Base-by-base conservation (phyloP, 2,888 invertebrate species). In the Caenorhabditis angaria region DNA sequence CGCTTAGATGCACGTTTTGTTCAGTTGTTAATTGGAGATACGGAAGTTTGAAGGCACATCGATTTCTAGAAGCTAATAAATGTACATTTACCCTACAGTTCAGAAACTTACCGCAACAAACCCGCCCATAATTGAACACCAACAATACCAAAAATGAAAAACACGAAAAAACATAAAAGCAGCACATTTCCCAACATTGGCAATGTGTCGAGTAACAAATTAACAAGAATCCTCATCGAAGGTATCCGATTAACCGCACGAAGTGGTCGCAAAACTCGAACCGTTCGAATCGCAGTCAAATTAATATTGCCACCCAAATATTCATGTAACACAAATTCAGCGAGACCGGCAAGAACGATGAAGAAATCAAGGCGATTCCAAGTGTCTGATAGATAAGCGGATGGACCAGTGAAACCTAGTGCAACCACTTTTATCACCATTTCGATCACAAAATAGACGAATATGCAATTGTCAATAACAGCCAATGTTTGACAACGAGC, bases 91-190 rank as follows among this genome's bases (percentile, higher is more conserved):
- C 4, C 20, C 18, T 65, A 14, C 29, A 18, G 3, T 29, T 24
- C 51, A 10, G 53, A 94, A 91, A 97, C 92, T 89, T 97, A 96
- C 80, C 97, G 91, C 63, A 99, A 91, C 75, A 97, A 94, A 57
- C 99, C 99, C 89, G 97, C 94, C 99, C 99, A 99, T 61, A 99
- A 91, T 89, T 99, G 99, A 50, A 99, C 99, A 24, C 99, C 99
- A 83, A 99, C 94, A 88, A 99, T 99, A 81, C 99, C 99, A 88
- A 99, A 99, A 89, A 99, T 99, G 91, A 99, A 99, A 92, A 99
- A 99, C 71, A 99, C 99, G 91, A 99, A 99, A 91, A 99, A 99
- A 90, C 99, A 99, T 78, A 99, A 91, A 81, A 99, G 91, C 65
- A 91, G 88, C 61, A 99, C 99, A 90, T 99, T 99, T 80, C 99